A percentile compares a stretch with the other conserved stretches of the same genome.
These are phyloP conservation scores for Phortica okadai DNA, from an alignment of 2,888 invertebrate species.

Conservation along the genomic window DNA sequence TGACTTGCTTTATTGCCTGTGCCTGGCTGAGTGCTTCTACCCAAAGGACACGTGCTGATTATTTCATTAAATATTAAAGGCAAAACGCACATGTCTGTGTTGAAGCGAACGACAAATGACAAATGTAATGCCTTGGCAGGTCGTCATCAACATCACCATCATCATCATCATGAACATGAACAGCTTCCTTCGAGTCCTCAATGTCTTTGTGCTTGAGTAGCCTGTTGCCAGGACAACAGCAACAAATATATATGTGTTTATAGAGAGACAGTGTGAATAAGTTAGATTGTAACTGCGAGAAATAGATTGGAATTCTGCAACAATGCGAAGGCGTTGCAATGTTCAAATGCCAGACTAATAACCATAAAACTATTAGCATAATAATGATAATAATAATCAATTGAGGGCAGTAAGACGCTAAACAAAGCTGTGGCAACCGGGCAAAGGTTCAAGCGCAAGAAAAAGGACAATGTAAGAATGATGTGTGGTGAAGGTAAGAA, in stretches of 20 bases:
- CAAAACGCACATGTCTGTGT: conserved; percentile 9
- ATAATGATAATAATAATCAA: conserved; percentile 41
- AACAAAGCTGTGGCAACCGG: background rate
- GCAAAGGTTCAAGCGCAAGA: background rate
- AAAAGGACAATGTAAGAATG: background rate
- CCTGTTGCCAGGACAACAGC: background rate
- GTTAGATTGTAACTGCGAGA: too few relatives aligned
- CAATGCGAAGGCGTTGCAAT: conserved; percentile 24
- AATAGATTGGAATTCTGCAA: background rate
- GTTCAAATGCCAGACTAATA: conserved; percentile 35
- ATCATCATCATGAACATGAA: background rate
- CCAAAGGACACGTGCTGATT: conserved; percentile 60
- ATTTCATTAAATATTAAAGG: conserved; percentile 66
- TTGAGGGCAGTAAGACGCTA: background rate
- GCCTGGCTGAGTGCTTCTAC: conserved; percentile 3
- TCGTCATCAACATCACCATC: background rate
- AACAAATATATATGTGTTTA: background rate
- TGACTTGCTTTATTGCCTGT: background rate
- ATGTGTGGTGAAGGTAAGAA: background rate
- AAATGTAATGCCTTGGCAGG: conserved; percentile 20
- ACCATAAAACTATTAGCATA: conserved; percentile 63
- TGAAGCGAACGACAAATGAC: conserved; percentile 11
- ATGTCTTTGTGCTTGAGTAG: background rate
- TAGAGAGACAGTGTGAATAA: background rate
- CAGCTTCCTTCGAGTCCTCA: background rate